Percentiles rank a stretch among this genome's conserved stretches.
These are phyloP conservation scores for Acrocephalus kingi DNA, from an alignment of 2,113 vertebrate species.

Conservation along the genomic window DNA sequence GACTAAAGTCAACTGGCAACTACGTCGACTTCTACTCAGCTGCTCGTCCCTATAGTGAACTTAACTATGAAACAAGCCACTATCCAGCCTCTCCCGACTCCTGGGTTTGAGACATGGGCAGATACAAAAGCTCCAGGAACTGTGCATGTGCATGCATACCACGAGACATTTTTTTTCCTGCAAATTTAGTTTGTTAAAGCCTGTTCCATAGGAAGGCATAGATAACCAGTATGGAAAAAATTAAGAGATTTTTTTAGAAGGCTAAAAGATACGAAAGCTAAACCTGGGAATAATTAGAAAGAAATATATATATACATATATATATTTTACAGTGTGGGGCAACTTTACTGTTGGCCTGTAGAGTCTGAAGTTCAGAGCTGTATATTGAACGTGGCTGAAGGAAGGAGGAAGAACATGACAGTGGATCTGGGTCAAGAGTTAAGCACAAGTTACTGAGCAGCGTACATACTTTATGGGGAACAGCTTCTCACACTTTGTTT, in stretches of 20 bases:
- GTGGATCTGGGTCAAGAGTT: slow-evolving; percentile 66
- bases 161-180: slow-evolving; percentile 83
- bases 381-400: slow-evolving; percentile 65
- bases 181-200: slow-evolving; percentile 86
- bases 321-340: slow-evolving; percentile 48
- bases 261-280: slow-evolving; percentile 62
- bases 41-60: slow-evolving; percentile 98
- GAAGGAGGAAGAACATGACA: slow-evolving; percentile 59
- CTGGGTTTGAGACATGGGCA: slow-evolving; percentile 87
- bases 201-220: slow-evolving; percentile 83
- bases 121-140: slow-evolving; percentile 73
- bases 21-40: slow-evolving; percentile 99
- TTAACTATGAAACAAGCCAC: slow-evolving; percentile 99
- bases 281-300: slow-evolving; percentile 69
- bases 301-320: slow-evolving; percentile 66
- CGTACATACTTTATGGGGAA: slow-evolving; percentile 82
- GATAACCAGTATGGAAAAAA: slow-evolving; percentile 72
- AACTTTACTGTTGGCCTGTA: slow-evolving; percentile 66
- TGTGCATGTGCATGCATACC: slow-evolving; percentile 99
- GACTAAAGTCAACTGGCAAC: slow-evolving; percentile 98
- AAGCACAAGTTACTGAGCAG: slow-evolving; percentile 83
- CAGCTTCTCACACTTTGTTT: slow-evolving; percentile 86
- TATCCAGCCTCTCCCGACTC: slow-evolving; percentile 99
- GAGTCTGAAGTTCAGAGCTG: slow-evolving; percentile 62
- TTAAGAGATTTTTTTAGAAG: slow-evolving; percentile 70